phyloP scores from a whole-genome alignment of 2,113 vertebrate species.

The Paedocypris sp. region DNA sequence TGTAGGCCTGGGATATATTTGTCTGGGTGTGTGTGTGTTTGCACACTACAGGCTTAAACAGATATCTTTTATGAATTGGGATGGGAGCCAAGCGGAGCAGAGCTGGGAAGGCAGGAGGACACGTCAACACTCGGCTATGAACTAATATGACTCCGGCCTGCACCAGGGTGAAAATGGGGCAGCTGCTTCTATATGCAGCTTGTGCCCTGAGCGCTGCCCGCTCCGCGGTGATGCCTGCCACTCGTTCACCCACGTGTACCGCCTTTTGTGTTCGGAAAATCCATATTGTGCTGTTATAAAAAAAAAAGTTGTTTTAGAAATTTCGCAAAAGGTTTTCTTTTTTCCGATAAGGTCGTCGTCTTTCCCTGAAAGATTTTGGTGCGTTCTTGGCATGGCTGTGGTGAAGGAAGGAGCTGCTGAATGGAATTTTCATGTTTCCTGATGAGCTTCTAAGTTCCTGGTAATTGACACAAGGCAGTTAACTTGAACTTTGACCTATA shows the following conservation, averaged over 20 bases:
- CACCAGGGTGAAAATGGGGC: background rate
- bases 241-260: too few species aligned
- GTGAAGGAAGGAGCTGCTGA: too few species aligned
- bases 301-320: background rate
- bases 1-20: background rate
- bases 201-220: background rate
- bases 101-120: constrained; percentile 20
- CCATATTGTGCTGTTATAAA: too few species aligned
- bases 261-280: background rate
- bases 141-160: constrained; percentile 29
- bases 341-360: too few species aligned
- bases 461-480: too few species aligned
- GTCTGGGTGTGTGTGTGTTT: background rate
- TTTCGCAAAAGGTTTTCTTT: too few species aligned
- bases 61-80: constrained; percentile 33
- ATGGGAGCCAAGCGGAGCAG: constrained; percentile 18
- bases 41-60: constrained; percentile 29
- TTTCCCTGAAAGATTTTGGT: too few species aligned
- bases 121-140: constrained; percentile 27
- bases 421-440: too few species aligned
- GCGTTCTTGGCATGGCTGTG: too few species aligned
- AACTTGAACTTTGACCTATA: too few species aligned
- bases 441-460: too few species aligned
- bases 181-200: background rate
- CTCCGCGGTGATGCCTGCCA: background rate